Base-by-base conservation (phyloP, 2,113 vertebrate species). In the Zosterops pallidus region DNA sequence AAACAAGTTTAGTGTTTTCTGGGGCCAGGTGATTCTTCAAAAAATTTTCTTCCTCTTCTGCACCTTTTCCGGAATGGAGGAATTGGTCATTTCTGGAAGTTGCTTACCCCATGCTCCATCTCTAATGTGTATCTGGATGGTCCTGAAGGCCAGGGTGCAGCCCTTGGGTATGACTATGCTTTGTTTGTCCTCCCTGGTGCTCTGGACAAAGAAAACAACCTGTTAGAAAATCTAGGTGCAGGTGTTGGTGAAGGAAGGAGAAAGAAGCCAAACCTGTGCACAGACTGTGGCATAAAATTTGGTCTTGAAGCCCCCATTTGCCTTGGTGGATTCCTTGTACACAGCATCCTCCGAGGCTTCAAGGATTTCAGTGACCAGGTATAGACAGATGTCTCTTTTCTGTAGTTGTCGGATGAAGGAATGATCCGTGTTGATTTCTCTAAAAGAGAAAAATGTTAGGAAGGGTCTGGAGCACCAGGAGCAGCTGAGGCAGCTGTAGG, bases 81-180 rank as follows among this genome's bases (percentile, higher is more conserved):
- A 41, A 2, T 4, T 28, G 25, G 10, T 56, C 2, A 11, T 22
- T 35, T 69, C 65, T 64, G n/a, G 2, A 23, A 42, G 79, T n/a
- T 68, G 11, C 97, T 97, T 60, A 98, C 98, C 28, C 97, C 97
- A 97, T 5, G 22, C 19, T 64, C 41, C 35, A 1, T 86, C 69
- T 24, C 4, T 35, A 28, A 97, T 92, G 26, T 4, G 6, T 69
- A 98, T 46, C 9, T 60, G 92, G 33, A 95, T 94, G 33, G 90
- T 80, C 53, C 50, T 95, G 82, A 97, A 98, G 4, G 98, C 98
- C 88, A 98, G 75, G 11, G 96, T 92, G 46, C 97, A 98, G 92
- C 95, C 96, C 78, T 97, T 96, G 89, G 98, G 98, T 21, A 98
- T 97, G 15, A 92, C 96, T 16, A 98, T 37, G 44, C 74, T 39